Evolutionary conservation across 2,888 invertebrate species (phyloP).

Genomic region (Sicus ferrugineus): DNA sequence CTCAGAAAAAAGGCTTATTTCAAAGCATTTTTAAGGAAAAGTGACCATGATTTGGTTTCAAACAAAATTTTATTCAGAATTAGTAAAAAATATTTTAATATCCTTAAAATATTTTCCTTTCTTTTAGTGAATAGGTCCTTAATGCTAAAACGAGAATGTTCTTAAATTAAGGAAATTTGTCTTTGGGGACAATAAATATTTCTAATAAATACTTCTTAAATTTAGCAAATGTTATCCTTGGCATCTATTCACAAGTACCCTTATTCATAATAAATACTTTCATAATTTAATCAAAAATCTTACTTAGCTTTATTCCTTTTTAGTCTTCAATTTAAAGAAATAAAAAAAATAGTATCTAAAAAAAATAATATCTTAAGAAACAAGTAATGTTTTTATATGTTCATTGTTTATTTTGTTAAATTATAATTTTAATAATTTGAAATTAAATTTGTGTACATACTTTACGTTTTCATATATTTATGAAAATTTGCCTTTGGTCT

Average conservation of each 20-base stretch:
- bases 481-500: too few relatives aligned
- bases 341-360: neutral
- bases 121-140: neutral
- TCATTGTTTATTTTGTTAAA: neutral
- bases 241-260: neutral
- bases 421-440: neutral
- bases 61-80: neutral
- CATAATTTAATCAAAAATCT: conserved; percentile 1
- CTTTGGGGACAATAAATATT: too few relatives aligned
- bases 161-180: too few relatives aligned
- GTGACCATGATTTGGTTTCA: conserved; percentile 4
- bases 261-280: neutral
- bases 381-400: neutral
- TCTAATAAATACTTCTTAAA: too few relatives aligned
- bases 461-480: too few relatives aligned
- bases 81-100: neutral
- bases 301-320: neutral
- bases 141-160: neutral
- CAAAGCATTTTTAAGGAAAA: neutral
- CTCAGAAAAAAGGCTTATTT: conserved; percentile 5
- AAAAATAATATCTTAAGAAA: neutral
- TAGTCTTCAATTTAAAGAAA: neutral
- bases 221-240: too few relatives aligned
- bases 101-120: conserved; percentile 1
- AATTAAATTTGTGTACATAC: neutral